A percentile compares a stretch with the other conserved stretches of the same genome.
Conservation (phyloP, 2,888 invertebrate genomes). For the Blera fallax region DNA sequence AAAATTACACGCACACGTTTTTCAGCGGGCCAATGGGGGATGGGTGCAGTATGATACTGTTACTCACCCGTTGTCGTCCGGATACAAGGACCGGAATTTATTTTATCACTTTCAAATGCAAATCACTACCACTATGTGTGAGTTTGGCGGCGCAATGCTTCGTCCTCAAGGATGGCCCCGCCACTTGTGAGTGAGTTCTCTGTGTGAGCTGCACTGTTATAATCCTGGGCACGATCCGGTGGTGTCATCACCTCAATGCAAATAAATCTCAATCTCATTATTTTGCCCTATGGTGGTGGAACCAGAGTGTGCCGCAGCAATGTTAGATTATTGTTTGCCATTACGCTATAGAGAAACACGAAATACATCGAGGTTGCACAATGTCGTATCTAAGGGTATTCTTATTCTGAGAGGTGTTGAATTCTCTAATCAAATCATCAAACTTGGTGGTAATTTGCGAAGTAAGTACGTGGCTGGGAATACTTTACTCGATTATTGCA, state of each 20-base stretch:
- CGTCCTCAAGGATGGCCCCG: constrained; percentile 33
- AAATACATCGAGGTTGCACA: constrained; percentile 20
- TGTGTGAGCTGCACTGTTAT: constrained; percentile 48
- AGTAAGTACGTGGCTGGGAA: constrained; percentile 59
- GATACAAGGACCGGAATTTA: constrained; percentile 63
- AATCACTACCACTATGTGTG: constrained; percentile 49
- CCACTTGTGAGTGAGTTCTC: constrained; percentile 25
- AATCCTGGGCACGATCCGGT: constrained; percentile 57
- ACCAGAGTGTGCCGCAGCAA: constrained; percentile 17
- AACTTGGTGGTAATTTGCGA: constrained; percentile 61
- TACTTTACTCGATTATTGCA: constrained; percentile 31
- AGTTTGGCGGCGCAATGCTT: constrained; percentile 18
- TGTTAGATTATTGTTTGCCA: constrained; percentile 44
- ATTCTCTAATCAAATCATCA: constrained; percentile 66
- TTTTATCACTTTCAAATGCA: constrained; percentile 71
- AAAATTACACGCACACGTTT: constrained; percentile 58
- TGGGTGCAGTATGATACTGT: background rate
- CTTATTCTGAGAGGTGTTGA: constrained; percentile 27
- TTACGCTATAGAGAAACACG: constrained; percentile 23
- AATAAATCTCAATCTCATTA: constrained; percentile 71
- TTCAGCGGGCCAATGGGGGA: background rate
- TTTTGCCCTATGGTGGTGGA: constrained; percentile 50
- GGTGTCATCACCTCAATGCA: constrained; percentile 66
- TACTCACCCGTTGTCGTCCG: constrained; percentile 22
- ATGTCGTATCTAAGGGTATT: constrained; percentile 5